These are phyloP conservation scores for Addax nasomaculatus DNA, from an alignment of 2,113 vertebrate species.

Conservation along the genomic window DNA sequence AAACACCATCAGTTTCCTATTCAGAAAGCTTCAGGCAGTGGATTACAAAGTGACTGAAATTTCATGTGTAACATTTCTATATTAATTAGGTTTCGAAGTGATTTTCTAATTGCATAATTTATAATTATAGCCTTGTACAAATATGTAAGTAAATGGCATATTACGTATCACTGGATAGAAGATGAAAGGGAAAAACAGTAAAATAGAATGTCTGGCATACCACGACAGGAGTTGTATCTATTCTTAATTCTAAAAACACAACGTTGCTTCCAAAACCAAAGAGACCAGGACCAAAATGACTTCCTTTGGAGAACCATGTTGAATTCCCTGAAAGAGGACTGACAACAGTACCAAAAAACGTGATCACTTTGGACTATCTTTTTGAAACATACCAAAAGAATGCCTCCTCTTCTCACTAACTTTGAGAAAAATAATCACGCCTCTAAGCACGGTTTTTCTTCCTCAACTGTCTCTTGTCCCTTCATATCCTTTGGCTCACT, in stretches of 20 bases:
- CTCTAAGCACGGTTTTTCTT: background rate
- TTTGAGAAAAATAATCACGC: background rate
- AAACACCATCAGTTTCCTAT: too few species aligned
- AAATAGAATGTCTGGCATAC: background rate
- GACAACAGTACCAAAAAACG: fast-evolving
- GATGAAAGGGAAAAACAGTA: background rate
- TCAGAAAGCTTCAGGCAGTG: background rate
- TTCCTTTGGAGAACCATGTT: background rate
- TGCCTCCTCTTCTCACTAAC: background rate
- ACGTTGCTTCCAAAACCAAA: background rate
- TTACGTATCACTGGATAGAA: background rate
- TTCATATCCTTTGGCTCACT: background rate
- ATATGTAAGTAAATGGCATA: background rate
- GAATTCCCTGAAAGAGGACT: too few species aligned
- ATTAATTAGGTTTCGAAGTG: background rate
- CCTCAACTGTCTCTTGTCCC: background rate
- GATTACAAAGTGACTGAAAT: too few species aligned
- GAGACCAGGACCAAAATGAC: background rate
- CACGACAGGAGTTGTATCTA: background rate
- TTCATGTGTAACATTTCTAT: background rate
- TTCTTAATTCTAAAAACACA: background rate
- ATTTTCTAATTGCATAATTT: background rate
- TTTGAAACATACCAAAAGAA: background rate
- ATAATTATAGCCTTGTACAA: background rate
- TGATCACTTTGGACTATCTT: background rate